Evolutionary conservation across 2,113 vertebrate species (phyloP), one percentile per base, ranked within the genome.

Genomic region (Marcusenius ussheri): DNA sequence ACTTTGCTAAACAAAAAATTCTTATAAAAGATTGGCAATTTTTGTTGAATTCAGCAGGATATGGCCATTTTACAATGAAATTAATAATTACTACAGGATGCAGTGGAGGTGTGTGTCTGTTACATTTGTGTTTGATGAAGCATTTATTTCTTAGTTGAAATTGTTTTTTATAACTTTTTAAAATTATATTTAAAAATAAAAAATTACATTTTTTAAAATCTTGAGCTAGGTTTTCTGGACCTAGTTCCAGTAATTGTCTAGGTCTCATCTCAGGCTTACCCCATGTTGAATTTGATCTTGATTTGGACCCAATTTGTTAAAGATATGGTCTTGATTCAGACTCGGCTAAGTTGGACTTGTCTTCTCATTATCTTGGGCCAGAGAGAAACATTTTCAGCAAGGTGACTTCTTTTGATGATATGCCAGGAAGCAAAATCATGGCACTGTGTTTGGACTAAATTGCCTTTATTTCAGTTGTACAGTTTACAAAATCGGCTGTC

Each of bases 401-500:
- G 39, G 83, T 10, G 19, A 24, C 45, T 47, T 45, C 39, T 24
- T 39, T 24, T 24, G 80, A 83, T 35, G 27, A 83, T 46, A 83
- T 17, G 4, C 3, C 85, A 53, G 85, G 50, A 87, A 89, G 11
- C 7, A 58, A 46, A 89, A 85, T 46, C 58, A 62, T 88, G 42
- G 47, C 39, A 27, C 39, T 2, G 17, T 46, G 53, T 83, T 89
- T 91, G 83, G 84, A 50, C 74, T 89, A 90, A 91, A 90, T 35
- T 89, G 15, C 87, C n/a, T 90, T 91, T 89, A 91, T 91, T 91
- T 86, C 58, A 87, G 83, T 88, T 88, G 7, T 85, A 86, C 49
- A 89, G 80, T 89, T 91, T 91, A 91, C 89, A 91, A 91, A 91
- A 91, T 83, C 35, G 90, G 84, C 89, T 87, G 89, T 90, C 83